Evolutionary conservation across 1,140 invertebrate species (phyloP), one percentile per base, ranked within the genome.

Genomic region (Leptestheria dahalacensis): DNA sequence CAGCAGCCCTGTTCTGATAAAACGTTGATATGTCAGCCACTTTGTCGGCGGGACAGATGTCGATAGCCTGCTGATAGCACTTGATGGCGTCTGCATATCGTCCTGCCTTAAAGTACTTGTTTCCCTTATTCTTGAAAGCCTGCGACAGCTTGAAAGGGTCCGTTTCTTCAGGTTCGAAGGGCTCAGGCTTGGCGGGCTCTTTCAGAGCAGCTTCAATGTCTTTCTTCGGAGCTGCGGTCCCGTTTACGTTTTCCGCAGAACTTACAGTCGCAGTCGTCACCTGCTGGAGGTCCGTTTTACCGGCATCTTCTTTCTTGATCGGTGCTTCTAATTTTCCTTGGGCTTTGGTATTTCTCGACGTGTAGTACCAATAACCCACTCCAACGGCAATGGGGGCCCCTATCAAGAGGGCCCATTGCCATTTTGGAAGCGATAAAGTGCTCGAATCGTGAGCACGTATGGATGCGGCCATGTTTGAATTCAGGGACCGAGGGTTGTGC

Each of bases 1-100:
- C 87, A 46, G 93, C 94, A 3, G 93, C 94, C 68, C 91, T 81
- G 69, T 97, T 97, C 72, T 97, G 93, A 73, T 94, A 95, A 71
- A 91, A 93, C 12, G 86, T 92, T 3, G 92, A 82, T 48, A 96
- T 71, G 64, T 89, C 86, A 2, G 79, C 75, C 28, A 73, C 75
- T 65, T 85, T 79, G 47, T 86, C 82, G 10, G 73, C 66, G 1
- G 91, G 89, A 70, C 91, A 95, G 11, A 82, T 74, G 64, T 84
- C 79, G 61, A 97, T 94, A 0, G 92, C 93, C 73, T 86, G 79
- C 64, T 89, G 87, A 67, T 97, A 97, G 62, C 82, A 80, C 49
- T 76, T 73, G 55, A 96, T 89, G 11, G 94, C 93, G 68, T 91
- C 83, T 64, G 90, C 83, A 70, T 84, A 97, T 68, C 90, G 86